Base-by-base conservation (phyloP, 2,113 vertebrate species). In the Seriola dumerili region DNA sequence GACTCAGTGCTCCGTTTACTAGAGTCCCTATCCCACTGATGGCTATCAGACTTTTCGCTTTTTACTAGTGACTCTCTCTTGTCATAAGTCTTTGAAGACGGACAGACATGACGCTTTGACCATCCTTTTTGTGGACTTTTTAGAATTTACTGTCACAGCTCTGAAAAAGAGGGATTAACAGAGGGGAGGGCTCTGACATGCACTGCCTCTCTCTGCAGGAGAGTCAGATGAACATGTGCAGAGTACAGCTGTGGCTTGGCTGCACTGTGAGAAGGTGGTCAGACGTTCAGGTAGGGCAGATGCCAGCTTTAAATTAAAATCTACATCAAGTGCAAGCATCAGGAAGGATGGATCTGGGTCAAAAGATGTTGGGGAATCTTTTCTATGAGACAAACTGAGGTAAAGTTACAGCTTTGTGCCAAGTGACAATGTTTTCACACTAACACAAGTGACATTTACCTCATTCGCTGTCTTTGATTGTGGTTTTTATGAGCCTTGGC, bases 1-100 rank as follows among this genome's bases (percentile, higher is more conserved):
- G 91, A 93, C 91, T 90, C 80, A 21, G 48, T 10, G 25, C 79
- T 85, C 32, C 34, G 25, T 92, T 92, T 91, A 89, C 89, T 83
- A 70, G 77, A 75, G 82, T 81, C 81, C 86, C 72, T 11, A 19
- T 83, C 72, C 87, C 72, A 21, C 80, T 89, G 83, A 84, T 85
- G 81, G 81, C 88, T 50, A 78, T 88, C 84, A 83, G 79, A 83
- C 83, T 73, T 75, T 80, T 75, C 25, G 11, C 58, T 76, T 89
- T 76, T 88, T 78, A 89, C 85, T 61, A 29, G 81, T 61, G 79
- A 83, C 85, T 79, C 68, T 61, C 63, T 79, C 72, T 87, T 61
- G 82, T 86, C 83, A 83, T 79, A 77, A 73, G 78, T 90, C 88
- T 90, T 84, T 90, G 64, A 89, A 85, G 75, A 76, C 16, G 8